phyloP scores from a whole-genome alignment of 2,797 vertebrate genomes.

The Lepus oiostolus region DNA sequence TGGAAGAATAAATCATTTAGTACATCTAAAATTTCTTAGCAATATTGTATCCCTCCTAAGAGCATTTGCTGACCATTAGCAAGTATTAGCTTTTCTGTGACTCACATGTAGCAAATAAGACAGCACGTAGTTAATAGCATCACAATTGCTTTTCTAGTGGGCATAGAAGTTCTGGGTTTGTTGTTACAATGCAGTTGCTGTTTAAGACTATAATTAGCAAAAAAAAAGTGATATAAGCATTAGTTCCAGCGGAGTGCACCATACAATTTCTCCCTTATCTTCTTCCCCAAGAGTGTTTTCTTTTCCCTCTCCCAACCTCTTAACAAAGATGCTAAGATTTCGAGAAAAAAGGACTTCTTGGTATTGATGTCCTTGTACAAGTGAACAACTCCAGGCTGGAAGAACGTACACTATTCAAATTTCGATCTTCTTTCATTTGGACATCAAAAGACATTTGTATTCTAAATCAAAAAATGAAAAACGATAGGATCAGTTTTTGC shows the following conservation, averaged over 20 bases:
- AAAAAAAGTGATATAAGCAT: background rate
- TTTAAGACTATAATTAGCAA: background rate
- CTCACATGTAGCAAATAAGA: background rate
- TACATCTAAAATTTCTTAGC: background rate
- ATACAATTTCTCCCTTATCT: background rate
- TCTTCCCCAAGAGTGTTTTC: background rate
- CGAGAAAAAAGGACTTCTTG: background rate
- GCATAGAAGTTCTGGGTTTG: background rate
- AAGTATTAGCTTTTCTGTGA: background rate
- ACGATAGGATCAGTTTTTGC: slow-evolving; percentile 63
- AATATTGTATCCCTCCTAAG: background rate
- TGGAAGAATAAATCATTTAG: background rate
- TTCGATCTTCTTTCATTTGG: slow-evolving; percentile 58
- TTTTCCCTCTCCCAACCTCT: background rate
- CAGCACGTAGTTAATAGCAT: background rate
- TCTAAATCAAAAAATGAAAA: slow-evolving; percentile 70
- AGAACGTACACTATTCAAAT: slow-evolving; percentile 70
- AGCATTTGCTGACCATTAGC: background rate
- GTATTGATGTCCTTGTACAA: background rate
- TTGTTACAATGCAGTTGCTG: background rate
- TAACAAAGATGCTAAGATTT: slow-evolving; percentile 35
- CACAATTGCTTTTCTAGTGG: background rate
- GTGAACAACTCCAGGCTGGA: slow-evolving; percentile 37
- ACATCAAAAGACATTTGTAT: slow-evolving; percentile 76
- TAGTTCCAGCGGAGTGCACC: background rate